Conservation (phyloP, 2,113 vertebrate genomes). For the Tor tambroides region DNA sequence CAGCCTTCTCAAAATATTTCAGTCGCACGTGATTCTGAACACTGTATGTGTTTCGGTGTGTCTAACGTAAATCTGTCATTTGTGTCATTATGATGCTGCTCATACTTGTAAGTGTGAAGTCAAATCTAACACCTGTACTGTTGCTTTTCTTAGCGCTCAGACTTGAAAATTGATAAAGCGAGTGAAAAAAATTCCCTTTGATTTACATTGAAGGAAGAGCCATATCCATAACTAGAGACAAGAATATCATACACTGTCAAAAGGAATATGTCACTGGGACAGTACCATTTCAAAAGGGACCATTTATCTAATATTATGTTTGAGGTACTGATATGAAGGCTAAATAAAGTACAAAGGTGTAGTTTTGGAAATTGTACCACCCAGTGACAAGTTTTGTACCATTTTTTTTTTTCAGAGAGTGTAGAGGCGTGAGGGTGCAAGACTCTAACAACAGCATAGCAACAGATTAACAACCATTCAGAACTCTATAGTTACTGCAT, state of each 20-base stretch:
- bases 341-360: too few species aligned
- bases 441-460: too few species aligned
- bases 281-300: not conserved
- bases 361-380: too few species aligned
- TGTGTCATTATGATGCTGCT: not conserved
- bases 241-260: not conserved
- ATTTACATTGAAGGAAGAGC: not conserved
- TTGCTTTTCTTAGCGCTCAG: not conserved
- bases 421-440: too few species aligned
- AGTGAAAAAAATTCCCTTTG: not conserved
- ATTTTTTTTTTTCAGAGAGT: too few species aligned
- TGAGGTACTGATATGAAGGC: not conserved
- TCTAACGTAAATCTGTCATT: not conserved
- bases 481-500: too few species aligned
- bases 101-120: not conserved
- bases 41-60: not conserved
- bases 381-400: too few species aligned
- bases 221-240: not conserved
- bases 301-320: not conserved
- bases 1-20: conserved; percentile 55
- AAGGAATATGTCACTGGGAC: not conserved
- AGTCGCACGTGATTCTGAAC: not conserved
- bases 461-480: too few species aligned
- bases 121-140: not conserved
- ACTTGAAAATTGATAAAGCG: not conserved